Evolutionary conservation across 2,888 invertebrate species (phyloP), one percentile per base, ranked within the genome.

Genomic region (Tipula vernalis): DNA sequence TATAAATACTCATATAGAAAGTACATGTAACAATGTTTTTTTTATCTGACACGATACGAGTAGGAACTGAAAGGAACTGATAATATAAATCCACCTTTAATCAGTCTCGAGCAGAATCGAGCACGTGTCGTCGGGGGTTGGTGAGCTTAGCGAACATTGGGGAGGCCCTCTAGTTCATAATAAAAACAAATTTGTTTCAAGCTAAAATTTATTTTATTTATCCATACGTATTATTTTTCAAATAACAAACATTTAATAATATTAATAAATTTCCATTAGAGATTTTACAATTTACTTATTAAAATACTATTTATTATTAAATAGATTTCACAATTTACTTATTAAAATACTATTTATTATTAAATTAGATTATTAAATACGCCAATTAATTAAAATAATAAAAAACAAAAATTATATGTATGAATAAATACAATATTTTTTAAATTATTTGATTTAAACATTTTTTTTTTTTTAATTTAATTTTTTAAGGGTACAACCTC

Each of bases 401-500:
- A 57, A 18, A 4, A 71, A 71, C n/a, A 51, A 71, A 71, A 71
- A 71, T 71, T 71, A 71, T 71, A 71, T 71, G 71, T 71, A 71
- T 71, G 71, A 71, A 71, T 71, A 71, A 71, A 71, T 71, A 71
- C 71, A 71, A 71, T 71, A 71, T 71, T 71, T 71, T 71, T 71
- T 71, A 71, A 71, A 71, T 71, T 71, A 71, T 28, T 28, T 28
- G 28, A 28, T 28, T 28, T 51, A 51, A 10, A 83, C 83, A 39
- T 39, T 39, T 36, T 39, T 39, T 39, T 39, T 36, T 39, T 84
- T 84, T 84, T 84, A 84, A 15, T 39, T 39, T 39, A 3, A 84
- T 84, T 84, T 84, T n/a, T 39, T 84, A 83, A 15, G 84, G 41
- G 41, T 95, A 95, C 95, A 95, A 96, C 95, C 94, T 96, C 96